Conservation (phyloP, 2,797 vertebrate species). For the Streptopelia turtur region DNA sequence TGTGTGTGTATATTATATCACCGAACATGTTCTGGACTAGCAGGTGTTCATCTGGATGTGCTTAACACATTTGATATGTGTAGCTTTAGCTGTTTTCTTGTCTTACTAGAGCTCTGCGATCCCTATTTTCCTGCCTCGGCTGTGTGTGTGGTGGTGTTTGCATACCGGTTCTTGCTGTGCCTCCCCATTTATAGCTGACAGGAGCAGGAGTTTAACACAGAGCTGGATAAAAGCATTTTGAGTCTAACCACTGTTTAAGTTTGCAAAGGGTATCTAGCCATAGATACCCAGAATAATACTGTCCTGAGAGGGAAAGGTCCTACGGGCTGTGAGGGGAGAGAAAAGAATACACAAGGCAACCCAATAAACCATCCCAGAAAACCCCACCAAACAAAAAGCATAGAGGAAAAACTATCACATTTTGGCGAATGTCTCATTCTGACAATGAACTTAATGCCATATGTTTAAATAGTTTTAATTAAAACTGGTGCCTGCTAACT, state of each 20-base stretch:
- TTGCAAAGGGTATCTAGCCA: background rate
- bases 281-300: background rate
- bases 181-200: background rate
- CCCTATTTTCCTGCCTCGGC: background rate
- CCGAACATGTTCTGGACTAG: background rate
- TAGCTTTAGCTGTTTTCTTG: background rate
- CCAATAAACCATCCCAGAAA: background rate
- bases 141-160: background rate
- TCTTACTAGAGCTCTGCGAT: background rate
- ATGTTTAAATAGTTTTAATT: slow-evolving; percentile 9
- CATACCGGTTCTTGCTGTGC: background rate
- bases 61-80: background rate
- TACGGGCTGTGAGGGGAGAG: background rate
- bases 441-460: background rate
- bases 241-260: background rate
- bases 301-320: background rate
- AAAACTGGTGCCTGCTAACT: slow-evolving; percentile 1
- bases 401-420: background rate
- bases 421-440: background rate
- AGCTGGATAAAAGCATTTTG: background rate
- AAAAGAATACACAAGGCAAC: background rate
- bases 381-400: background rate
- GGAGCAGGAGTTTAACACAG: background rate
- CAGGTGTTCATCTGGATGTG: background rate
- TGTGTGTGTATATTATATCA: accelerated